phyloP scores from a whole-genome alignment of 37 sponge, comb jelly and placozoan species.

The Dysidea cf. avara region DNA sequence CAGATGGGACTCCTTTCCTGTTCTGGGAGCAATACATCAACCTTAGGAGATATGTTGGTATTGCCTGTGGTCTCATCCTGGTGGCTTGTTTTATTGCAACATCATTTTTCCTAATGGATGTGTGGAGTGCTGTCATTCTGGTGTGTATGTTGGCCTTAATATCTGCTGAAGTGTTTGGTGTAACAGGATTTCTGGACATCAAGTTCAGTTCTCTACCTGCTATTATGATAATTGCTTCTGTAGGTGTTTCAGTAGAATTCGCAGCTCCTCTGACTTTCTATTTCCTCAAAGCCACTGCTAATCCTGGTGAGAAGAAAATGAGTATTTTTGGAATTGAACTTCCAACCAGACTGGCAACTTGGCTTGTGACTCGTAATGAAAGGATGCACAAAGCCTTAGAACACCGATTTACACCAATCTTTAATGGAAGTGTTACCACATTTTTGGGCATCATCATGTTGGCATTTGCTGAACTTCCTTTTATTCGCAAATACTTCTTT shows the following conservation, averaged over 20 bases:
- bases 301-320: too few species aligned
- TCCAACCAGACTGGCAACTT: too few species aligned
- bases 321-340: too few species aligned
- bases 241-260: conserved; percentile 35
- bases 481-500: conserved; percentile 42
- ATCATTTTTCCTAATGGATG: conserved; percentile 26
- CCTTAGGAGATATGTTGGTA: conserved; percentile 4
- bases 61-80: conserved; percentile 33
- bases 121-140: conserved; percentile 27
- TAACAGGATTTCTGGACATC: conserved; percentile 31
- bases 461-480: conserved; percentile 35
- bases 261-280: conserved; percentile 38
- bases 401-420: conserved; percentile 33
- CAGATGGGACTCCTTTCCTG: conserved; percentile 25
- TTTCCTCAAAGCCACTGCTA: conserved; percentile 14
- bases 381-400: conserved; percentile 34
- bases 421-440: conserved; percentile 41
- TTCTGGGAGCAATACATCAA: conserved; percentile 51
- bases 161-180: conserved; percentile 35
- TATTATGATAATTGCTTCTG: conserved; percentile 43
- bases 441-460: conserved; percentile 49
- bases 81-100: conserved; percentile 31
- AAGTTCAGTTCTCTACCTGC: conserved; percentile 40
- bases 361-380: conserved; percentile 6
- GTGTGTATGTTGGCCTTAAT: conserved; percentile 19